Base-by-base conservation (phyloP, 2,113 vertebrate genomes). In the Onychostruthus taczanowskii region DNA sequence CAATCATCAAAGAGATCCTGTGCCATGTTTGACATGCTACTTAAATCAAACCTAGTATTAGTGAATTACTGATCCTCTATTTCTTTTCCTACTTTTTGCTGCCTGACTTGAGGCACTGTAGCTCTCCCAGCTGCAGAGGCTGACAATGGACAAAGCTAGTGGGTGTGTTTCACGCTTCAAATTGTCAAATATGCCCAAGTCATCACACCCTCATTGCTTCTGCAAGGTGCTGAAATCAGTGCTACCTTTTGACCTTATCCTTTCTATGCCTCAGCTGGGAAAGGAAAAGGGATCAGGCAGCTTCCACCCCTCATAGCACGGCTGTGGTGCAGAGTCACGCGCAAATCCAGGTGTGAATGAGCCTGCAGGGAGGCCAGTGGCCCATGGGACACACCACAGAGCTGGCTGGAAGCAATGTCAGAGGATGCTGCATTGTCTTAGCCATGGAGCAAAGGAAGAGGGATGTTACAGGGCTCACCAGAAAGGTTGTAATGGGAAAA, bases 361-460 rank as follows among this genome's bases (percentile, higher is more conserved):
- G 55, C n/a, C 31, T 4, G 0, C 21, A 16, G 74, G 63, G 67
- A 43, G 20, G 16, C 10, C 21, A 19, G 44, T 21, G 62, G 39
- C 44, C 76, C 6, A 0, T 61, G 90, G 67, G 63, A 86, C 1
- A 1, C 30, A 37, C 6, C 26, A 13, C 1, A 4, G 37, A 26
- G 39, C 39, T 2, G 0, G n/a, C 64, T 84, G 73, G 30, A 66
- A 77, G 50, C n/a, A 37, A n/a, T 30, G 0, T 19, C 39, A 87
- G 68, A 89, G 63, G 44, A 86, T 64, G 67, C 41, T 4, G 1
- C 2, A 4, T 43, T 55, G 19, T 53, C 52, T 88, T 1, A 0
- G 59, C 10, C 59, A n/a, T 0, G 0, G 31, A 35, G 20, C 0
- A 0, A 66, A 95, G 50, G 50, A 77, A 52, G 13, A 84, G 26